A percentile compares a stretch with the other conserved stretches of the same genome.
phyloP scores from a whole-genome alignment of 2,888 invertebrate genomes.

The Thumatha senex region DNA sequence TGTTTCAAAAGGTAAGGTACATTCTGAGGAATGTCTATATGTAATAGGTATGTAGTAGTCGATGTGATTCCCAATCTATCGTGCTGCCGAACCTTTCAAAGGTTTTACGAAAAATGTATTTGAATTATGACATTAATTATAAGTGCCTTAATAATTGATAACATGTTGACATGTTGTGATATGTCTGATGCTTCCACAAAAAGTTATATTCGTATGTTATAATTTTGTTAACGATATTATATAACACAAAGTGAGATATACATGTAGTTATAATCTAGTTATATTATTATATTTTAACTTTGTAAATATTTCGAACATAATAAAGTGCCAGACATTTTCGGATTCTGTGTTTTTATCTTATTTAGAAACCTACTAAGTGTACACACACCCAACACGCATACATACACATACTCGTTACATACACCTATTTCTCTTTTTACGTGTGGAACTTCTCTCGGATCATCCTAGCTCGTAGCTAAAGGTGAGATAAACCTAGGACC shows the following conservation, averaged over 20 bases:
- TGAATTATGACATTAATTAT: conserved; percentile 14
- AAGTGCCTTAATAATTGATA: neutral
- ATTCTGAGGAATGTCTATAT: no score
- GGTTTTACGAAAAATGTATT: no score
- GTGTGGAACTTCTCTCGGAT: no score
- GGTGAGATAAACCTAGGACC: no score
- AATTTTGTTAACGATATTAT: conserved; percentile 27
- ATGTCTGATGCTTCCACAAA: conserved; percentile 51
- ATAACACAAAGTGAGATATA: conserved; percentile 49
- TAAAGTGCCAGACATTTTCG: conserved; percentile 76
- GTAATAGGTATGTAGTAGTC: no score
- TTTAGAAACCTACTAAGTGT: neutral
- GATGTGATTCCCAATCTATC: no score
- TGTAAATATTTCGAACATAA: conserved; percentile 71
- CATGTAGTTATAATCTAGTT: conserved; percentile 47
- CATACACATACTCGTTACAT: no score
- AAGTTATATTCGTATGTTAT: conserved; percentile 18
- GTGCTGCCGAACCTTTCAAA: no score
- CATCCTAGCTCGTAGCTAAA: no score
- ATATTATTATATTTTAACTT: conserved; percentile 29
- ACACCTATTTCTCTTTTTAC: no score
- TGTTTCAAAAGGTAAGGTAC: no score
- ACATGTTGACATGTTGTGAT: conserved; percentile 46
- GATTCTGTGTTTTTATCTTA: conserved; percentile 22
- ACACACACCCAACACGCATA: no score